Evolutionary conservation across 1,140 invertebrate species (phyloP).

Genomic region (Tetranychus urticae): DNA sequence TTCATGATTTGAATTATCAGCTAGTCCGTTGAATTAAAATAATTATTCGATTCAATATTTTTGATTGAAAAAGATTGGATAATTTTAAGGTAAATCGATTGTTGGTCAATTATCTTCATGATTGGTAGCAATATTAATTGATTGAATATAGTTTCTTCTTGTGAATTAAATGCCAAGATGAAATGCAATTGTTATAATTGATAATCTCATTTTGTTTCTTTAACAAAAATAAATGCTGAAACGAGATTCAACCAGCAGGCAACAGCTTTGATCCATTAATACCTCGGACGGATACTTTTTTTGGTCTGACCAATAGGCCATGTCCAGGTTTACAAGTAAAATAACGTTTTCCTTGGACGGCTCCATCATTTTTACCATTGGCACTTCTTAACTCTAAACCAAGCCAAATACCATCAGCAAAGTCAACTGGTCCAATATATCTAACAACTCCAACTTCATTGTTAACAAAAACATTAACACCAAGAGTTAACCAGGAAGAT

Average conservation of each 20-base stretch:
- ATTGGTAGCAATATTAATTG: too few species aligned
- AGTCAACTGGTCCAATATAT: conserved; percentile 64
- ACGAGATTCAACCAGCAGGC: not conserved
- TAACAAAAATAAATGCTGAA: too few species aligned
- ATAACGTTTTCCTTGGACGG: conserved; percentile 65
- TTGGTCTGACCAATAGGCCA: conserved; percentile 42
- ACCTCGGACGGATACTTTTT: not conserved
- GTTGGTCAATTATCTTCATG: too few species aligned
- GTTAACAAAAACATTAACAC: not conserved
- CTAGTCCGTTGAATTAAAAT: too few species aligned
- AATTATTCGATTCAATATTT: too few species aligned
- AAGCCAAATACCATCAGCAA: conserved; percentile 78
- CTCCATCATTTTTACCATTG: conserved; percentile 75
- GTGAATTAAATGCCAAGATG: too few species aligned
- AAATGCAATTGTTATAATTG: too few species aligned
- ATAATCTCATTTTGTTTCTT: too few species aligned
- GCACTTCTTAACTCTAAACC: conserved; percentile 83
- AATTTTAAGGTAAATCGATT: too few species aligned
- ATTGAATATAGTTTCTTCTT: too few species aligned
- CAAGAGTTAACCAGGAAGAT: not conserved
- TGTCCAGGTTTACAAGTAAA: conserved; percentile 71
- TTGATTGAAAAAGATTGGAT: too few species aligned
- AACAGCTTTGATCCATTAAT: not conserved
- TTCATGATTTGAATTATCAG: too few species aligned
- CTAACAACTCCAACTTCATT: conserved; percentile 53